Conservation (phyloP, 35 echinoderm and acorn worm species). For the Acanthaster planci region DNA sequence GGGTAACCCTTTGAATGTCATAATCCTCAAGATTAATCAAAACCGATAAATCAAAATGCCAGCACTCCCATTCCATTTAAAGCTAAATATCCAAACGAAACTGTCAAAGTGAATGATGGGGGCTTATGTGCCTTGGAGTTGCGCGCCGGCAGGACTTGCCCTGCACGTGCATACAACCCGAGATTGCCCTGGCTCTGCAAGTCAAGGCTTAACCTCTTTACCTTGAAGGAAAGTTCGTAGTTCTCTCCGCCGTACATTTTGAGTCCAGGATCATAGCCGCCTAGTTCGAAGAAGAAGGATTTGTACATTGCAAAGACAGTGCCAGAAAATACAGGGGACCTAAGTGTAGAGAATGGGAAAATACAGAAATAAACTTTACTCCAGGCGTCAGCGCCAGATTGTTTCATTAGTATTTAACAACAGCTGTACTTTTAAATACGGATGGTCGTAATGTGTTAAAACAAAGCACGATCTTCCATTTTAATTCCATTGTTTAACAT, state of each 20-base stretch:
- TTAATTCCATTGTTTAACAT: no score
- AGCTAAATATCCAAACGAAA: background rate
- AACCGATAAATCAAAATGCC: background rate
- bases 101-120: background rate
- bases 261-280: constrained; percentile 53
- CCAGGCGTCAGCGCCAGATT: background rate
- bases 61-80: background rate
- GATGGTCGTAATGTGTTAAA: no score
- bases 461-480: no score
- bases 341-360: background rate
- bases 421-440: no score
- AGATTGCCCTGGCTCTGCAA: no score
- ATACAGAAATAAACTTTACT: background rate
- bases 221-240: constrained; percentile 72
- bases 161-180: no score
- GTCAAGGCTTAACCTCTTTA: no score
- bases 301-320: constrained; percentile 65
- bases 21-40: background rate
- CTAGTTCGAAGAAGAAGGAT: constrained; percentile 57
- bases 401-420: background rate
- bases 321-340: constrained; percentile 60
- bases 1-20: no score
- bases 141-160: no score
- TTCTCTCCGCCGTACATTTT: constrained; percentile 68
- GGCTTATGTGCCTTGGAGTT: no score